Percentiles rank a stretch among this genome's conserved stretches.
Evolutionary conservation across 1,140 invertebrate genomes (phyloP).

Genomic region (Catajapyx aquilonaris): DNA sequence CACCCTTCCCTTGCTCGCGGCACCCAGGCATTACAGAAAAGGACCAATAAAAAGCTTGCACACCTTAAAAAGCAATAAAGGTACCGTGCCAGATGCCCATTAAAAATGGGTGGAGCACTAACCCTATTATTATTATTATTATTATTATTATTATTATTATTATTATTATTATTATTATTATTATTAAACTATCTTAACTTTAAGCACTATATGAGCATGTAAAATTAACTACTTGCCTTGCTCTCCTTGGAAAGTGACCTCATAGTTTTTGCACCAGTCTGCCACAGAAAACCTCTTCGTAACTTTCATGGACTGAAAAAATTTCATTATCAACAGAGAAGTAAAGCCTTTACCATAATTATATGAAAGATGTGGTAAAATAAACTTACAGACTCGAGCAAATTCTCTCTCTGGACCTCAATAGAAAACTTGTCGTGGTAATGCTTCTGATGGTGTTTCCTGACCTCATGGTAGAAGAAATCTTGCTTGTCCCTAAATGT

Average conservation of each 20-base stretch:
- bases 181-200: no score
- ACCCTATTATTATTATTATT: no score
- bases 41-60: no score
- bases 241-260: constrained; percentile 76
- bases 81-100: no score
- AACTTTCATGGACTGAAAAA: constrained; percentile 47
- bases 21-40: no score
- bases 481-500: constrained; percentile 90
- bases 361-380: background rate
- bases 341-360: background rate
- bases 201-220: background rate
- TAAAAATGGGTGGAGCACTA: no score
- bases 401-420: constrained; percentile 55
- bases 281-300: constrained; percentile 55
- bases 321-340: background rate
- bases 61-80: no score
- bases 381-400: constrained; percentile 46
- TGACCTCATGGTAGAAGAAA: constrained; percentile 82
- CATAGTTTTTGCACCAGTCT: constrained; percentile 86
- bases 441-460: constrained; percentile 62
- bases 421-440: constrained; percentile 64
- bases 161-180: no score
- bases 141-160: no score
- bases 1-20: no score
- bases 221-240: constrained; percentile 37